Conservation (phyloP, 2,113 vertebrate genomes). For the Myocastor coypus region DNA sequence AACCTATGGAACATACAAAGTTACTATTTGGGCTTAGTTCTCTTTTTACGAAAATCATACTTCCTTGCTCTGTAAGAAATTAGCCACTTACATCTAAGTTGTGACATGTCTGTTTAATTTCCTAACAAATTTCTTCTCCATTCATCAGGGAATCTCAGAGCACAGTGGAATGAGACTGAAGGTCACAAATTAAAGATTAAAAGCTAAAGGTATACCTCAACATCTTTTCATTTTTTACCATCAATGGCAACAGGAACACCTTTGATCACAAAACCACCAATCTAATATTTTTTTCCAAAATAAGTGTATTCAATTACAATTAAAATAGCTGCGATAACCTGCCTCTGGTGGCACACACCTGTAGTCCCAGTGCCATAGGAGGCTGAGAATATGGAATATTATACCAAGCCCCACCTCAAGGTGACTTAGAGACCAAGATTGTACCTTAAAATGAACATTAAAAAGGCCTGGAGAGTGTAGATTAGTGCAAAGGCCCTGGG, state of each 20-base stretch:
- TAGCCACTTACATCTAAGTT: not conserved
- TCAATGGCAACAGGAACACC: not conserved
- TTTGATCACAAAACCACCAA: not conserved
- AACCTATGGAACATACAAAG: slow-evolving; percentile 30
- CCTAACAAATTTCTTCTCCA: slow-evolving; percentile 12
- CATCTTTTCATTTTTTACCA: not conserved
- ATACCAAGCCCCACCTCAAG: not conserved
- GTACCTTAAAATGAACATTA: not conserved
- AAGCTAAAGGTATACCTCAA: not conserved
- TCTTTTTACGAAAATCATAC: slow-evolving; percentile 42
- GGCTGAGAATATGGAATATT: not conserved
- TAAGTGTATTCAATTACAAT: not conserved
- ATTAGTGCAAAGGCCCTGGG: not conserved
- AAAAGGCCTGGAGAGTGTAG: not conserved
- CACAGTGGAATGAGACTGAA: not conserved
- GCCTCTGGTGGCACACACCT: not conserved
- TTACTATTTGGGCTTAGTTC: slow-evolving; percentile 37
- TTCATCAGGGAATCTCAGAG: not conserved
- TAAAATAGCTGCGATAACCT: not conserved
- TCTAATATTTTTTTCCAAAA: not conserved
- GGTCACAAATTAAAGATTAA: not conserved
- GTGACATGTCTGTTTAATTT: not conserved
- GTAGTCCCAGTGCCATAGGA: not conserved
- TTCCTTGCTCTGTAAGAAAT: slow-evolving; percentile 25
- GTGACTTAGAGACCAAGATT: not conserved